phyloP scores from a whole-genome alignment of 92 coral and sea anemone genomes.

The Umimayanthus kanabou region DNA sequence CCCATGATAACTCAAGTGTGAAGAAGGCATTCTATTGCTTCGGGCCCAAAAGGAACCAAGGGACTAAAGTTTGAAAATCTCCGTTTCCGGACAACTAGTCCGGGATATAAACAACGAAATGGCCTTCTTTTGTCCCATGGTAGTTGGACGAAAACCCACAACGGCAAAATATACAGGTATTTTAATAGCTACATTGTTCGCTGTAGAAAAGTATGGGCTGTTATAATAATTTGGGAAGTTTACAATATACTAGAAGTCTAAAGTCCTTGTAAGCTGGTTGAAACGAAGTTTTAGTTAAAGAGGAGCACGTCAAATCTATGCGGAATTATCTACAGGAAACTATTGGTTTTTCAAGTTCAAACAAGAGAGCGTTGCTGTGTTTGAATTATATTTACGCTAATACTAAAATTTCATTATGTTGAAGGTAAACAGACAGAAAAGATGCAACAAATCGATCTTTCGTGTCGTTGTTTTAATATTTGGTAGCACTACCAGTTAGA shows the following conservation, averaged over 20 bases:
- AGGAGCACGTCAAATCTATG: not conserved
- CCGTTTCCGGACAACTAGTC: not conserved
- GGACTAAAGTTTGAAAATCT: not conserved
- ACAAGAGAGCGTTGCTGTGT: not conserved
- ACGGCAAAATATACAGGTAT: constrained; percentile 60
- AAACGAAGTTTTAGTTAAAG: not conserved
- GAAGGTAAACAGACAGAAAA: not conserved
- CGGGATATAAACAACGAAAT: not conserved
- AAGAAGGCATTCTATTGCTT: not conserved
- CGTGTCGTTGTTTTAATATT: not conserved
- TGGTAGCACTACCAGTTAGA: not conserved
- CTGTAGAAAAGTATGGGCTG: not conserved
- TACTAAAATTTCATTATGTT: constrained; percentile 22
- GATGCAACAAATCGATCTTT: not conserved
- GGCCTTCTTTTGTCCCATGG: constrained; percentile 57
- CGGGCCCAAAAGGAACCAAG: not conserved
- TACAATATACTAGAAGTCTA: not conserved
- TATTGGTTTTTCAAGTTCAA: not conserved
- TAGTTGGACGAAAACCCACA: constrained; percentile 49
- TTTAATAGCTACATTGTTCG: not conserved
- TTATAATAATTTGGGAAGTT: not conserved
- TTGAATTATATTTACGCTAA: constrained; percentile 30
- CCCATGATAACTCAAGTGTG: not conserved
- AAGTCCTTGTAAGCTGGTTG: no score
- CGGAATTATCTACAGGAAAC: no score